Conservation (phyloP, 37 sponge, comb jelly and placozoan genomes). For the Cliona cf. orientalis region DNA sequence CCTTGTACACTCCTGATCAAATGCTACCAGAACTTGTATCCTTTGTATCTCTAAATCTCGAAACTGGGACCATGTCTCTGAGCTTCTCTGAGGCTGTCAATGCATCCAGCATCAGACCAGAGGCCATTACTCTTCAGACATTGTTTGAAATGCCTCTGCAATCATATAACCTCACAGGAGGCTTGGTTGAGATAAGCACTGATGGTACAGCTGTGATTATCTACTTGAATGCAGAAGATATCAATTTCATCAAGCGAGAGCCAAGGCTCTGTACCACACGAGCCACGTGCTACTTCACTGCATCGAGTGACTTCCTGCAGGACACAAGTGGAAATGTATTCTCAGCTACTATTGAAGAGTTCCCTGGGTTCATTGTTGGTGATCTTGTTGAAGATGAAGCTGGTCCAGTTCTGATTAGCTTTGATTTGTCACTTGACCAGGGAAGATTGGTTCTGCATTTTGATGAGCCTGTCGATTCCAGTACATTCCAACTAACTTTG, state of each 20-base stretch:
- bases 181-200: slow-evolving; percentile 2
- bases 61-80: slow-evolving; percentile 54
- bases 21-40: slow-evolving; percentile 63
- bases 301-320: slow-evolving; percentile 48
- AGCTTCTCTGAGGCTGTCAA: slow-evolving; percentile 84
- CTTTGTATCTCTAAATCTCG: slow-evolving; percentile 60
- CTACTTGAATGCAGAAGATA: slow-evolving; percentile 51
- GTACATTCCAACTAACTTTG: slow-evolving; percentile 38
- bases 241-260: slow-evolving; percentile 71
- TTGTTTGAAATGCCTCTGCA: slow-evolving; percentile 83
- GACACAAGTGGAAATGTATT: slow-evolving; percentile 81
- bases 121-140: slow-evolving; percentile 63
- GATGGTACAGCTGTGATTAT: slow-evolving; percentile 54
- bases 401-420: slow-evolving; percentile 64
- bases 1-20: slow-evolving; percentile 54
- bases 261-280: slow-evolving; percentile 71
- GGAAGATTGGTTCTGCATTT: slow-evolving; percentile 67
- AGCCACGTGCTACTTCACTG: slow-evolving; percentile 77
- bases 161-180: slow-evolving; percentile 73
- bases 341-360: slow-evolving; percentile 18
- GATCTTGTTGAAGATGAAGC: slow-evolving; percentile 67
- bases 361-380: slow-evolving; percentile 78
- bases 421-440: slow-evolving; percentile 72
- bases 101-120: slow-evolving; percentile 37
- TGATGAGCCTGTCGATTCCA: slow-evolving; percentile 70